Evolutionary conservation across 1,140 invertebrate genomes (phyloP).

Genomic region (Drosophila azteca): DNA sequence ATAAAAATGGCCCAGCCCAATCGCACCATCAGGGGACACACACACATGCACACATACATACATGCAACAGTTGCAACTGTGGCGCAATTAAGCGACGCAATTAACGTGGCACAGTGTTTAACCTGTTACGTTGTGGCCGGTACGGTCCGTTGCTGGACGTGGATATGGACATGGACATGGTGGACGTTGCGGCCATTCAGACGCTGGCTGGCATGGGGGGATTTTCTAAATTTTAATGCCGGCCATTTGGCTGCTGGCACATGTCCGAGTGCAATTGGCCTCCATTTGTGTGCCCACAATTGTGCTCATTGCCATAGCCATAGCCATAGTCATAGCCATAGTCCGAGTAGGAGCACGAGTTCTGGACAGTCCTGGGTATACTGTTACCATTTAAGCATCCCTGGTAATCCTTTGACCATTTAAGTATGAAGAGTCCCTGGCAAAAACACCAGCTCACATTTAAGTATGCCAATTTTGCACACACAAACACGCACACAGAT

Average conservation of each 20-base stretch:
- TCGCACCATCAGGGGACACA: slow-evolving; percentile 8
- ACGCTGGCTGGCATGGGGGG: slow-evolving; percentile 13
- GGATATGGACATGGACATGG: slow-evolving; percentile 23
- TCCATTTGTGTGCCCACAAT: slow-evolving; percentile 74
- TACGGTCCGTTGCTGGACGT: slow-evolving; percentile 4
- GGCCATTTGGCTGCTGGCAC: slow-evolving; percentile 54
- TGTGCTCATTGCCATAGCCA: slow-evolving; percentile 47
- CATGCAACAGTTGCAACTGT: slow-evolving; percentile 75
- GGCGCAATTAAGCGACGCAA: slow-evolving; percentile 78
- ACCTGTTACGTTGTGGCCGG: slow-evolving; percentile 66
- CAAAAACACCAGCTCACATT: slow-evolving; percentile 6
- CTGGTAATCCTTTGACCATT: slow-evolving; percentile 6
- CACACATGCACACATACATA: slow-evolving; percentile 28
- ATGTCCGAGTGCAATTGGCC: slow-evolving; percentile 61
- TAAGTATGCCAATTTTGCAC: slow-evolving; percentile 64
- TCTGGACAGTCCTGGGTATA: slow-evolving; percentile 1
- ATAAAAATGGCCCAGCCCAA: slow-evolving; percentile 63
- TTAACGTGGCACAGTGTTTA: slow-evolving; percentile 78
- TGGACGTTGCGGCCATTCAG: slow-evolving; percentile 32
- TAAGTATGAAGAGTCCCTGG: slow-evolving; percentile 18
- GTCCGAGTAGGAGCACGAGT: neutral
- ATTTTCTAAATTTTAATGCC: slow-evolving; percentile 82
- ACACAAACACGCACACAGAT: slow-evolving; percentile 42
- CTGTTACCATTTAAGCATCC: slow-evolving; percentile 28
- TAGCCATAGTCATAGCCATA: neutral